Conservation (phyloP, 2,888 invertebrate species). For the Ariolimax columbianus region DNA sequence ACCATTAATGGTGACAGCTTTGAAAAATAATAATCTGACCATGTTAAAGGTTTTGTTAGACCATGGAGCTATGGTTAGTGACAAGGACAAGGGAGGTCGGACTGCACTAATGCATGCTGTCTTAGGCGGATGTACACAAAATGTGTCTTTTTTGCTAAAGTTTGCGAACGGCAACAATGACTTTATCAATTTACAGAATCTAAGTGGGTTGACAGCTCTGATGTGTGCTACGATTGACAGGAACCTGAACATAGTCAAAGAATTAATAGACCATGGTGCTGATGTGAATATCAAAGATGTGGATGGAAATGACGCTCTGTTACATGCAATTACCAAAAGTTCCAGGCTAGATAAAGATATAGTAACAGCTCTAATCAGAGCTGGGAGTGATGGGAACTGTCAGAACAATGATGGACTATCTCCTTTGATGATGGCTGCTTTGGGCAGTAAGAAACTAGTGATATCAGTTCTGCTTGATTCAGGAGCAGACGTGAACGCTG, state of each 20-base stretch:
- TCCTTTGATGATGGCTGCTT: constrained; percentile 4
- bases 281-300: neutral
- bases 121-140: neutral
- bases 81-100: neutral
- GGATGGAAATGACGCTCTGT: neutral
- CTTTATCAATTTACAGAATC: neutral
- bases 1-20: constrained; percentile 29
- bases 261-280: neutral
- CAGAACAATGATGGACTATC: constrained; percentile 20
- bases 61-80: constrained; percentile 4
- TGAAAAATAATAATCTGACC: neutral
- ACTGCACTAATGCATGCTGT: constrained; percentile 11
- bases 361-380: neutral
- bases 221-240: neutral
- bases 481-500: constrained; percentile 22
- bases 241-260: neutral
- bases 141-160: neutral
- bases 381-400: neutral
- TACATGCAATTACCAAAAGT: neutral
- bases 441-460: neutral
- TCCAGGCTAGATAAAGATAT: neutral
- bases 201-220: neutral
- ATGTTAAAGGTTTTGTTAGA: constrained; percentile 6
- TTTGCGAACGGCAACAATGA: neutral
- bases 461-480: neutral